These are phyloP conservation scores for Parauchenoglanis punctatus DNA, from an alignment of 2,797 vertebrate species.

Conservation along the genomic window DNA sequence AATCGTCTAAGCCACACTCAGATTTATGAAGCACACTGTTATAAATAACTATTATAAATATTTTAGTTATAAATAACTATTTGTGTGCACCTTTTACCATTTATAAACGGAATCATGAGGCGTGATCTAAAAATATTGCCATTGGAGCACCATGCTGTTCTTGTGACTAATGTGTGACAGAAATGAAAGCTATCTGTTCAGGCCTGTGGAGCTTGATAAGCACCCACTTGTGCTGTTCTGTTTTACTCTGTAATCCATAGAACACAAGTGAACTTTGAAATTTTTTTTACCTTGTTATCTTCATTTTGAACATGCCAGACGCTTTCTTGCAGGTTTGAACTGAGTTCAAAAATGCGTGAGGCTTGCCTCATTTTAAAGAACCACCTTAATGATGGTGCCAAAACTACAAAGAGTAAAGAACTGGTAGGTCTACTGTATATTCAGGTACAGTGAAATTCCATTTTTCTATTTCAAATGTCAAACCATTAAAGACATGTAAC, in stretches of 20 bases:
- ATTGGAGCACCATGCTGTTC: slow-evolving; percentile 1
- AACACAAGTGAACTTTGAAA: background rate
- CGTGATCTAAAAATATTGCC: slow-evolving; percentile 22
- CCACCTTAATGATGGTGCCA: slow-evolving; percentile 79
- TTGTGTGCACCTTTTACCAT: background rate
- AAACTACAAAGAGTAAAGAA: slow-evolving; percentile 82
- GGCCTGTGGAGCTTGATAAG: slow-evolving; percentile 20
- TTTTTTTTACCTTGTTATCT: background rate
- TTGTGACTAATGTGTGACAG: slow-evolving; percentile 4
- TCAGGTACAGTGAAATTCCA: background rate
- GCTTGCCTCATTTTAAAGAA: slow-evolving; percentile 88
- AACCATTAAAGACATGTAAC: background rate
- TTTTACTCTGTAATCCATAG: background rate
- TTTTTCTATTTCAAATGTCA: background rate
- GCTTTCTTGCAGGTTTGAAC: slow-evolving; percentile 81
- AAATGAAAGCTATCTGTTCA: slow-evolving; percentile 22
- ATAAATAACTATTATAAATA: too few relatives aligned
- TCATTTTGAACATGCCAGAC: background rate
- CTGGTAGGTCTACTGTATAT: slow-evolving; percentile 76
- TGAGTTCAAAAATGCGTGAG: slow-evolving; percentile 90
- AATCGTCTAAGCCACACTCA: background rate
- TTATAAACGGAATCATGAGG: background rate
- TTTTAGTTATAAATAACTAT: background rate
- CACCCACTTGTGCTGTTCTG: slow-evolving; percentile 1
- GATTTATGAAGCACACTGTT: background rate